A percentile compares a stretch with the other conserved stretches of the same genome.
These are phyloP conservation scores for Dolichomitus sp. DNA, from an alignment of 2,888 invertebrate genomes.

Conservation along the genomic window DNA sequence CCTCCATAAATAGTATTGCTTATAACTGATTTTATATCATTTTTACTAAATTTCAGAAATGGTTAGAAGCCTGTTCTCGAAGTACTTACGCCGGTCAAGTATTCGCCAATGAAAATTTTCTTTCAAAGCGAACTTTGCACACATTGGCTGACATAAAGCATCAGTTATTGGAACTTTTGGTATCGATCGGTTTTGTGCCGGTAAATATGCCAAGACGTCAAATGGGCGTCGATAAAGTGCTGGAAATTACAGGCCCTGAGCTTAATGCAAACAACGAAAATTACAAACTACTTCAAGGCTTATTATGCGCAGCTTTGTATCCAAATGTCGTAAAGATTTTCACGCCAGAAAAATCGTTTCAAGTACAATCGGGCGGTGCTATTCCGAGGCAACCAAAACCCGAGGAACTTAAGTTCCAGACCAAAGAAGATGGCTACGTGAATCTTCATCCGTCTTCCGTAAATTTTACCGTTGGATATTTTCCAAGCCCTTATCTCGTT, in stretches of 20 bases:
- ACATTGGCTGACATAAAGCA: slow-evolving; percentile 96
- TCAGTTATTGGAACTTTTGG: slow-evolving; percentile 92
- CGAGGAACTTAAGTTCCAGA: slow-evolving; percentile 92
- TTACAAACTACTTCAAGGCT: slow-evolving; percentile 91
- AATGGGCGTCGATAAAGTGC: slow-evolving; percentile 89
- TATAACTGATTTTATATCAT: neutral
- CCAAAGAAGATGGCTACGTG: slow-evolving; percentile 92
- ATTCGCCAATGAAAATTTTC: slow-evolving; percentile 94
- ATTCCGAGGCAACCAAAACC: slow-evolving; percentile 91
- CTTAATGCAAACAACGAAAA: slow-evolving; percentile 92
- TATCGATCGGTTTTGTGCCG: slow-evolving; percentile 93
- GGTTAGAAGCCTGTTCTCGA: slow-evolving; percentile 90
- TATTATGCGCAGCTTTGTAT: slow-evolving; percentile 96
- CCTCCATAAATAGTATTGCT: too few relatives aligned
- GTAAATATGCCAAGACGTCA: slow-evolving; percentile 88
- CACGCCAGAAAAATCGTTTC: slow-evolving; percentile 93
- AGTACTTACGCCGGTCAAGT: slow-evolving; percentile 91
- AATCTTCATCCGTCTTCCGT: slow-evolving; percentile 92
- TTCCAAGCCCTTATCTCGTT: slow-evolving; percentile 92
- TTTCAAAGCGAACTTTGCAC: slow-evolving; percentile 93
- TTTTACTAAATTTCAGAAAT: slow-evolving; percentile 88
- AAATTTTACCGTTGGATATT: slow-evolving; percentile 90
- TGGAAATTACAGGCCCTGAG: slow-evolving; percentile 90
- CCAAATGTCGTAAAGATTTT: slow-evolving; percentile 96
- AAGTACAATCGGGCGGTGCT: slow-evolving; percentile 91